These are phyloP conservation scores for Nothoprocta pentlandii DNA, from an alignment of 2,113 vertebrate species.

Conservation along the genomic window DNA sequence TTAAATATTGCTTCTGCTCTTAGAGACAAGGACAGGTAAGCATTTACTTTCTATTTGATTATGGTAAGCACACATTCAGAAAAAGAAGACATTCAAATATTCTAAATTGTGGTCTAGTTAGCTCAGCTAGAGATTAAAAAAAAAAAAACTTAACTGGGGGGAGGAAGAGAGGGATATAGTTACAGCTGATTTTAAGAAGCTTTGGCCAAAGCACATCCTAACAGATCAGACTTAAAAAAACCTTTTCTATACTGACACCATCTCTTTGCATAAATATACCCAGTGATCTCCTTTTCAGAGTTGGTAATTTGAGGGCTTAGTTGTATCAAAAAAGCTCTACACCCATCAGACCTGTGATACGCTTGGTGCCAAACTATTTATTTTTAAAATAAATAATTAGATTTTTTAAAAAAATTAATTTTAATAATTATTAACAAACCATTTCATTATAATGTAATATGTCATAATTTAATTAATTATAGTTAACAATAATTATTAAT, in stretches of 20 bases:
- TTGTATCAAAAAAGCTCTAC: not conserved
- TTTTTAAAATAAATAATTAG: too few relatives aligned
- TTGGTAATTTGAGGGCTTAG: not conserved
- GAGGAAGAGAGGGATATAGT: not conserved
- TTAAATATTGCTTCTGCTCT: not conserved
- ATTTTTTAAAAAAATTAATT: too few relatives aligned
- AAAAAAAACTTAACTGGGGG: not conserved
- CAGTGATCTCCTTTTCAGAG: not conserved
- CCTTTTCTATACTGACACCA: not conserved
- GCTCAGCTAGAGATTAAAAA: not conserved
- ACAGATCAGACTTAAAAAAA: not conserved
- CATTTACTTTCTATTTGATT: not conserved
- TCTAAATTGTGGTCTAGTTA: not conserved
- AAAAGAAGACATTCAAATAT: not conserved
- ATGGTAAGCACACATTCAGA: not conserved
- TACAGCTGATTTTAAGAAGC: not conserved
- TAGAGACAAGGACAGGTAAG: not conserved
- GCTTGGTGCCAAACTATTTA: not conserved
- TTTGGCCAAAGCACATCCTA: not conserved
- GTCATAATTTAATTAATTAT: too few relatives aligned
- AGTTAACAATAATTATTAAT: too few relatives aligned
- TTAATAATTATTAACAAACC: too few relatives aligned
- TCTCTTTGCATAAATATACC: not conserved
- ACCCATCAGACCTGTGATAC: not conserved
- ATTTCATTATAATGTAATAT: too few relatives aligned